Evolutionary conservation across 92 coral and sea anemone genomes (phyloP), one percentile per base, ranked within the genome.

Genomic region (Epizoanthus fatuus): DNA sequence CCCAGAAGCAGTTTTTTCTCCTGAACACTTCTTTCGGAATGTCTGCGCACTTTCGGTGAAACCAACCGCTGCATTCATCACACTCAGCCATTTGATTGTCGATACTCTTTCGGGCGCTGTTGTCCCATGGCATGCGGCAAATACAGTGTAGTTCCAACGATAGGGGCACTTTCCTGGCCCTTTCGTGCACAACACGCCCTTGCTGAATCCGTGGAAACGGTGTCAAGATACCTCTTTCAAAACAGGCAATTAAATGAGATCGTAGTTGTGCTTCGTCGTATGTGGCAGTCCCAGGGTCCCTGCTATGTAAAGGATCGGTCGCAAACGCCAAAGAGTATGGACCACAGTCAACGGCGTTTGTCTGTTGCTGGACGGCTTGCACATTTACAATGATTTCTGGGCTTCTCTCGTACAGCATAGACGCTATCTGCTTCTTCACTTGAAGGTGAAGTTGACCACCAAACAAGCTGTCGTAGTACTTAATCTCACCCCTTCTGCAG

Each of bases 301-400:
- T 51, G 14, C 69, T 67, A 75, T 51, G 40, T 44, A 51, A 19
- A 20, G 56, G 65, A 49, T 75, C 16, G 37, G 81, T 75, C 12
- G 81, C 81, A 75, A 51, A 75, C 1, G 81, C 69, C 25, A 75
- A 19, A 13, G 81, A 38, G 60, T 20, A 75, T 6, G 49, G 44
- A 75, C 81, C 81, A 54, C 81, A 75, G 39, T 75, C 81, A 39
- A 49, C 42, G 9, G 22, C 4, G 14, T 53, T 19, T 6, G 3
- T 53, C 22, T 75, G 81, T 51, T 53, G 81, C 51, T 79, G 84
- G n/a, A 57, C 72, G 14, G 59, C 17, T 58, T 79, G 62, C 20
- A 56, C 49, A 17, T 79, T 47, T 9, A 79, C 72, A n/a, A 8
- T 56, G 16, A 58, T 35, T 35, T 56, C 53, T 15, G n/a, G 52